Base-by-base conservation (phyloP, 2,113 vertebrate genomes). In the Syrmaticus mikado region DNA sequence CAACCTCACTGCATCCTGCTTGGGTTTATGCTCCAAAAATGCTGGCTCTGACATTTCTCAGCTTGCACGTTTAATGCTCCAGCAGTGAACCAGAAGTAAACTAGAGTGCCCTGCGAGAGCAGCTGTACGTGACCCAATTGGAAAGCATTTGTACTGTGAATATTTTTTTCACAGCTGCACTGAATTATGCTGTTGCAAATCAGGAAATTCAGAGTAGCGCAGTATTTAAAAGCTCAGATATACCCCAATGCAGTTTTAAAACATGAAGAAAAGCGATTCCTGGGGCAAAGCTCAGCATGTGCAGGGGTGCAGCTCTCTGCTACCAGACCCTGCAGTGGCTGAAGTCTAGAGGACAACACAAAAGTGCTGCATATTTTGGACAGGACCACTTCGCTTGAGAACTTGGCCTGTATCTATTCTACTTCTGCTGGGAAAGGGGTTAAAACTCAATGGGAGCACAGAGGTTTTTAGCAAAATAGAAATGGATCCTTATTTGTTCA, bases 91-190 rank as follows among this genome's bases (percentile, higher is more conserved):
- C 77, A 73, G 76, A 78, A 87, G 16, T 1, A 5, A 36, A 11
- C 12, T 24, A 16, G 43, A 21, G 53, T 18, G 87, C 88, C 89
- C 95, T 53, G 89, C n/a, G 57, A 81, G 43, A 95, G 78, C 45
- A 11, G 87, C 34, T 21, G 85, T 45, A 61, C 91, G 80, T 34
- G 43, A 32, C 80, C 93, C 95, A 11, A 16, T 40, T 48, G 6
- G 50, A 70, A 67, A 86, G 60, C 70, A 7, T 4, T 50, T 68
- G 28, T 8, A 27, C 72, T 46, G 46, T 38, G 28, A 92, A 72
- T 90, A 80, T 30, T 95, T n/a, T 92, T 73, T 79, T 71, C 72
- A 61, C 89, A 74, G 91, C 14, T 45, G 74, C 15, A 60, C 88
- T 66, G 1, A 36, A 40, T 13, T 4, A 21, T 0, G 34, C 89